phyloP scores from a whole-genome alignment of 2,113 vertebrate genomes.

The Tyrannus savana region DNA sequence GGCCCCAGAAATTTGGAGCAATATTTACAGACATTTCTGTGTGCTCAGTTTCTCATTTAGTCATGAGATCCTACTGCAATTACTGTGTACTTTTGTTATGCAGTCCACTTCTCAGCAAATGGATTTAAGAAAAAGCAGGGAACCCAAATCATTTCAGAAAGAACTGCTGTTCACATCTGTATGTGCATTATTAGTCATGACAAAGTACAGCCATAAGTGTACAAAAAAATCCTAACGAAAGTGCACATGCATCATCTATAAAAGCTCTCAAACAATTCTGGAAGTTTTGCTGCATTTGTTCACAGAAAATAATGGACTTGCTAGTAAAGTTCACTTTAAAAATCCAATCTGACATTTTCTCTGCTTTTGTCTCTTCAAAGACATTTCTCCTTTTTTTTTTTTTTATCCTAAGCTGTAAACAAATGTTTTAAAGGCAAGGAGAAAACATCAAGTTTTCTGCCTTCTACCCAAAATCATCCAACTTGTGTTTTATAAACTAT shows the following conservation, averaged over 20 bases:
- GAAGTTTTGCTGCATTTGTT: slow-evolving; percentile 53
- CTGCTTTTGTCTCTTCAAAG: slow-evolving; percentile 68
- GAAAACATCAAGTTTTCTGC: slow-evolving; percentile 22
- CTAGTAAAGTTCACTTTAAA: slow-evolving; percentile 71
- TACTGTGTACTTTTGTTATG: not conserved
- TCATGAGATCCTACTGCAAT: not conserved
- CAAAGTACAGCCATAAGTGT: slow-evolving; percentile 28
- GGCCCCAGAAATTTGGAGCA: not conserved
- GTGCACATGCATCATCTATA: slow-evolving; percentile 40
- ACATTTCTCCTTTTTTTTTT: slow-evolving; percentile 4
- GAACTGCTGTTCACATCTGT: slow-evolving; percentile 4
- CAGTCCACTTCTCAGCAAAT: not conserved
- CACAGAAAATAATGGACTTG: slow-evolving; percentile 56
- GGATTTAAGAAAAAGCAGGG: slow-evolving; percentile 9
- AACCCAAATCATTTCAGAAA: not conserved
- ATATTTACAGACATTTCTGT: not conserved
- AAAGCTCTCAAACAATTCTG: slow-evolving; percentile 73
- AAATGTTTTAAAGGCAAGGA: slow-evolving; percentile 63
- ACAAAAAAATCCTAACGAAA: not conserved
- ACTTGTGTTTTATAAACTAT: slow-evolving; percentile 62
- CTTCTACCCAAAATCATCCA: slow-evolving; percentile 41
- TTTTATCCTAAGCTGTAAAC: slow-evolving; percentile 49
- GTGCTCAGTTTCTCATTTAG: not conserved
- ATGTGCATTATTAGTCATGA: slow-evolving; percentile 34
- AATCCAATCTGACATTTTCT: slow-evolving; percentile 63